Base-by-base conservation (phyloP, 2,888 invertebrate genomes). In the Deladenus siricidicola region DNA sequence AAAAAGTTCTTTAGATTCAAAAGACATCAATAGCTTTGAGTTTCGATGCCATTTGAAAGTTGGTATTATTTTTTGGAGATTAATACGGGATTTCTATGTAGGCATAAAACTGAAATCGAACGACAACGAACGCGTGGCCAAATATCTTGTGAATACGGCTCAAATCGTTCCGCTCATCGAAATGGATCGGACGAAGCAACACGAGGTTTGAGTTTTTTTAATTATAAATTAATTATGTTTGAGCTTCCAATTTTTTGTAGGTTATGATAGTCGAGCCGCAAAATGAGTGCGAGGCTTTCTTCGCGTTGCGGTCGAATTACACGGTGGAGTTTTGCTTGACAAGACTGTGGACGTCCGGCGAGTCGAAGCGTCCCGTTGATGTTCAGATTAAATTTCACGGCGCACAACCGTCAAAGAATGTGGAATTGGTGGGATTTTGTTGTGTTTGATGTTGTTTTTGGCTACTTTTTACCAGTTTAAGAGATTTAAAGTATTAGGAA, bases 271-370 rank as follows among this genome's bases (percentile, higher is more conserved):
- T 55, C 61, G 67, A 45, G 60, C 66, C 45, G 66, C 66, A 39
- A 65, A 66, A 62, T 19, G 70, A 72, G 42, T 67, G 65, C 63
- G 62, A 48, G 23, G 62, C 64, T n/a, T 30, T 56, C 43, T 63
- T 74, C 42, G 43, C 54, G 26, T 70, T 79, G 24, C 78, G 87
- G 86, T 86, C 87, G 59, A 87, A 87, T 62, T 82, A 86, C 26
- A 87, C 89, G 23, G 80, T 94, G 62, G 94, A 96, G 82, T 82
- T 94, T 45, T 89, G 87, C 60, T 84, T 94, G 64, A 90, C 90
- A 8, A 92, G 92, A 81, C 92, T 90, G 84, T 94, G 93, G 93
- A 89, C 91, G 10, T 90, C n/a, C n/a, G n/a, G 88, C 83, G 83
- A 88, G 56, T 90, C 90, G 29, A 88, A 88, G 17, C 65, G 63